phyloP scores from a whole-genome alignment of 2,888 invertebrate genomes.

The Brachyopa scutellaris region DNA sequence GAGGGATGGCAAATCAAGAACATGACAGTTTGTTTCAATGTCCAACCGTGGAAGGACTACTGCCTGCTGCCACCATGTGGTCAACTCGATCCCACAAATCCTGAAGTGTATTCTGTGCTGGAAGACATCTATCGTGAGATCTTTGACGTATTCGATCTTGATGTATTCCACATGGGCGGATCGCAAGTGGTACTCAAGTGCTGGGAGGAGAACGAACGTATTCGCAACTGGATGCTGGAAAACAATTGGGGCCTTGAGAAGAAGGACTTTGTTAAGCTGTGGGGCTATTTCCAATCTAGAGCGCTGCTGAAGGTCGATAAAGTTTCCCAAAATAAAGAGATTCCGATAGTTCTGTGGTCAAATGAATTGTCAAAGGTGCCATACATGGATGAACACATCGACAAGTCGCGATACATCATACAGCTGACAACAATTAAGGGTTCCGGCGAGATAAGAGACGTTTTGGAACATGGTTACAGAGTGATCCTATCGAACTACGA shows the following conservation, averaged over 20 bases:
- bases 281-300: conserved; percentile 86
- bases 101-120: conserved; percentile 85
- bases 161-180: conserved; percentile 92
- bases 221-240: conserved; percentile 85
- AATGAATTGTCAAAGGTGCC: conserved; percentile 86
- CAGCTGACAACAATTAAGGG: conserved; percentile 91
- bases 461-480: conserved; percentile 85
- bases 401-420: conserved; percentile 88
- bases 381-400: conserved; percentile 85
- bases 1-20: conserved; percentile 89
- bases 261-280: conserved; percentile 84
- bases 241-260: conserved; percentile 84
- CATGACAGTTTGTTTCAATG: conserved; percentile 85
- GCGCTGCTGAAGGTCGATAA: conserved; percentile 72
- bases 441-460: conserved; percentile 81
- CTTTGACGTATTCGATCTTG: conserved; percentile 83
- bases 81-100: conserved; percentile 87
- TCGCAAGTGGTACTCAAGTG: conserved; percentile 86
- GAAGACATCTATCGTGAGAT: conserved; percentile 88
- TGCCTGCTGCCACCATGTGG: conserved; percentile 91
- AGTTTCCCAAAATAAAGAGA: conserved; percentile 80
- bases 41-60: conserved; percentile 86
- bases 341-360: conserved; percentile 89
- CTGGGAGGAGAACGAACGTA: conserved; percentile 87
- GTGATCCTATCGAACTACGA: conserved; percentile 92